Conservation (phyloP, 2,888 invertebrate genomes). For the Stenurella melanura region DNA sequence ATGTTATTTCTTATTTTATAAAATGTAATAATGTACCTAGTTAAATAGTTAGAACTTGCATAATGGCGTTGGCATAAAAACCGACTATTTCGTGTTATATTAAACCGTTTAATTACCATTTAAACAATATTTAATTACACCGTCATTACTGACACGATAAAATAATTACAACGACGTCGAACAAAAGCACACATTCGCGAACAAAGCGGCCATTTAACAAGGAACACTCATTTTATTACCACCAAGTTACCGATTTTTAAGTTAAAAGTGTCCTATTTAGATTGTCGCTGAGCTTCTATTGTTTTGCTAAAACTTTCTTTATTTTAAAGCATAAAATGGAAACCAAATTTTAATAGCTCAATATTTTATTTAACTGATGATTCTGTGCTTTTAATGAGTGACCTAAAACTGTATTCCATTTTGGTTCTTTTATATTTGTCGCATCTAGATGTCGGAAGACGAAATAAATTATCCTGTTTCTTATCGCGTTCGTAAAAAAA, state of each 20-base stretch:
- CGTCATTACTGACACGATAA: conserved; percentile 5
- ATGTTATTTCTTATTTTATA: too few species aligned
- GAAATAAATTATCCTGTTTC: background rate
- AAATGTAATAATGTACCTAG: background rate
- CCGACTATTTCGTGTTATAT: conserved; percentile 5
- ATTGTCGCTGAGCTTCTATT: background rate
- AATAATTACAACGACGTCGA: conserved; percentile 10
- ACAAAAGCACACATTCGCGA: conserved; percentile 13
- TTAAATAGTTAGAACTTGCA: background rate
- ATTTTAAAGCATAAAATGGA: background rate
- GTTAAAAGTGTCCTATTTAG: background rate
- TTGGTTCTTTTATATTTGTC: background rate
- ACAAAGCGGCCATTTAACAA: conserved; percentile 8
- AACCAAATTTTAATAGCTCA: background rate
- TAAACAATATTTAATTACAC: conserved; percentile 14
- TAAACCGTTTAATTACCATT: conserved; percentile 13
- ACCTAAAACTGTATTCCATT: background rate
- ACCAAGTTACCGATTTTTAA: background rate
- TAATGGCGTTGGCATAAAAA: background rate
- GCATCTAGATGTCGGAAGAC: background rate
- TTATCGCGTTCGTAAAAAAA: background rate
- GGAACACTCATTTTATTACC: background rate
- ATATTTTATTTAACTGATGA: background rate
- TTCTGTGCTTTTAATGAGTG: background rate
- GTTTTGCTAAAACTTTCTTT: background rate